Conservation (phyloP, 2,113 vertebrate genomes). For the Sialia sialis region DNA sequence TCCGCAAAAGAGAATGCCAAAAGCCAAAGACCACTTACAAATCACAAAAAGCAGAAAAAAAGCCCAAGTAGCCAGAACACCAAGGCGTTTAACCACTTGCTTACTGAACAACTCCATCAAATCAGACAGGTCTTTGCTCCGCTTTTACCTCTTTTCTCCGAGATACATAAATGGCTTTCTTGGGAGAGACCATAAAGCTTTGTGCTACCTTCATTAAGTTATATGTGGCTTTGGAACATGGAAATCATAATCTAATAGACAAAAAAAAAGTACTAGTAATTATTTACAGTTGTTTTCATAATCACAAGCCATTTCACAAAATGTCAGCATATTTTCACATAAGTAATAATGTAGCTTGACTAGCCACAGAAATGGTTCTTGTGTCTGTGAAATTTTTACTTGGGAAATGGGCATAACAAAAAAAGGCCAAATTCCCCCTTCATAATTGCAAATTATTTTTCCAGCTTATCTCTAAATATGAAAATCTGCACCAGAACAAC, state of each 20-base stretch:
- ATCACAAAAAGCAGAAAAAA: neutral
- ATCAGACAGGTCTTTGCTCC: neutral
- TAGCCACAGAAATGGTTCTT: neutral
- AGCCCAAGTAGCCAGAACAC: neutral
- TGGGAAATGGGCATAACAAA: neutral
- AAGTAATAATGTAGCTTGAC: neutral
- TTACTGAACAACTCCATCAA: neutral
- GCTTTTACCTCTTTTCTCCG: neutral
- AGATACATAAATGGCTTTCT: neutral
- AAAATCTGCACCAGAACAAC: neutral
- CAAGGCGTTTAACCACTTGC: accelerated
- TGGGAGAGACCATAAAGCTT: neutral
- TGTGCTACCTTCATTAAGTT: neutral
- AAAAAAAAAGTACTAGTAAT: neutral
- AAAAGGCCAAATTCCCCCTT: neutral
- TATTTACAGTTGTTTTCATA: neutral
- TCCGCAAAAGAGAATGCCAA: neutral
- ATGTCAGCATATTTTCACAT: neutral
- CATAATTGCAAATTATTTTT: neutral
- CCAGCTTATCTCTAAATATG: neutral
- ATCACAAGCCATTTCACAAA: neutral
- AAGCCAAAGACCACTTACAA: neutral
- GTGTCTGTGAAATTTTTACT: neutral
- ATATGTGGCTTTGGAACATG: neutral
- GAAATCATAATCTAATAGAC: neutral